Evolutionary conservation across 2,113 vertebrate species (phyloP), one percentile per base, ranked within the genome.

Genomic region (Paramisgurnus dabryanus): DNA sequence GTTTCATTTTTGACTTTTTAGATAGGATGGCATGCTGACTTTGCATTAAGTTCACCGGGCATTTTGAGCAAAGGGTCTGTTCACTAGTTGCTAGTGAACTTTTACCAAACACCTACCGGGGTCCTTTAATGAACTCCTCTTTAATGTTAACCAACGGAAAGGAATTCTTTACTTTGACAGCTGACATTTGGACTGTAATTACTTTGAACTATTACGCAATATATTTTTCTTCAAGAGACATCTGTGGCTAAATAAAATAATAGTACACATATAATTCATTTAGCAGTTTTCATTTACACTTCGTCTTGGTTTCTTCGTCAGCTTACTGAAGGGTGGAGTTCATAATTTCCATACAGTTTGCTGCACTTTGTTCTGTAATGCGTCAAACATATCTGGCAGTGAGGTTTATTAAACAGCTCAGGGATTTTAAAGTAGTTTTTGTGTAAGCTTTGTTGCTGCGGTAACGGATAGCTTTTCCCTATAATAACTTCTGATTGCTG

Each of bases 341-440:
- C 57, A 68, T 15, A 6, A 4, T 64, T 66, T 18, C 49, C 60
- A 15, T 53, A 39, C 13, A n/a, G 39, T 43, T 80, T 17, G 6
- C 22, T 66, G 41, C 58, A 13, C 58, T 67, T 11, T 66, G 60
- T 66, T 67, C 57, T 39, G 53, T 22, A 43, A 45, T 3, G 73
- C 81, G 64, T 67, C 77, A 84, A 67, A 77, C 67, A 74, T 78
- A 80, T 70, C 74, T 69, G 82, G 72, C 57, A 3, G 18, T 49
- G 79, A 41, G 70, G 40, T 67, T 49, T n/a, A 11, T 68, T 85
- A 80, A 84, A 68, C 63, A 67, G 55, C 66, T 55, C 55, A 58
- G 18, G 78, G 85, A 86, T 89, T 90, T 87, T 74, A 82, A 84
- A 34, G 27, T 3, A 34, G 27, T 84, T 80, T 81, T 68, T 79